Base-by-base conservation (phyloP, 2,888 invertebrate genomes). In the Heliconius erato region DNA sequence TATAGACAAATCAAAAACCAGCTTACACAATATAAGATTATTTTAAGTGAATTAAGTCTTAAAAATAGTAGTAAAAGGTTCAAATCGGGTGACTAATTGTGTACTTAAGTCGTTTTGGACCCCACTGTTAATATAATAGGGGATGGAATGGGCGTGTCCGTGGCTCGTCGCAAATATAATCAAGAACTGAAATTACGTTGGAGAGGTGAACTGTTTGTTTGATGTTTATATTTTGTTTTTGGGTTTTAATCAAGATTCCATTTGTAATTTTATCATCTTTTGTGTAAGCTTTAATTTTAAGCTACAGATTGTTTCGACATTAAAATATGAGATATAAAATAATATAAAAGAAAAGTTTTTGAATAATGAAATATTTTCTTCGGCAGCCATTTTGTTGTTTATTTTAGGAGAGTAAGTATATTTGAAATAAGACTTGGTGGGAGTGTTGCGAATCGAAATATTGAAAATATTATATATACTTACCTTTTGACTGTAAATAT, bases 121-220 rank as follows among this genome's bases (percentile, higher is more conserved):
- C 87, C 87, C 86, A 79, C 81, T 59, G 84, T 84, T 88, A 92
- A 90, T 91, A 95, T 93, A 95, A 95, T 94, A 94, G 95, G 95
- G 95, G 93, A 94, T 95, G 95, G 92, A 92, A 91, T 90, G 88
- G 95, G 95, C 95, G 95, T 94, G 94, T 91, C 92, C 92, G 92
- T 90, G 92, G 92, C 93, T 94, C 94, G 89, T 92, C 91, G 94
- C 95, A 96, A 96, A 96, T 95, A 94, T 95, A 95, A 95, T 96
- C 95, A 95, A 92, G 94, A 91, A 93, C 91, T 88, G 88, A 76
- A 85, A 85, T 79, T 86, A 81, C 85, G 65, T 74, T 89, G 84
- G 92, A 93, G 92, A 82, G 80, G 84, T 78, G 77, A 77, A 72
- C 68, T 81, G 78, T 77, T 69, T 78, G 78, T 78, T 78, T 78